phyloP scores from a whole-genome alignment of 1,140 invertebrate genomes.

The Lordiphosa collinella region DNA sequence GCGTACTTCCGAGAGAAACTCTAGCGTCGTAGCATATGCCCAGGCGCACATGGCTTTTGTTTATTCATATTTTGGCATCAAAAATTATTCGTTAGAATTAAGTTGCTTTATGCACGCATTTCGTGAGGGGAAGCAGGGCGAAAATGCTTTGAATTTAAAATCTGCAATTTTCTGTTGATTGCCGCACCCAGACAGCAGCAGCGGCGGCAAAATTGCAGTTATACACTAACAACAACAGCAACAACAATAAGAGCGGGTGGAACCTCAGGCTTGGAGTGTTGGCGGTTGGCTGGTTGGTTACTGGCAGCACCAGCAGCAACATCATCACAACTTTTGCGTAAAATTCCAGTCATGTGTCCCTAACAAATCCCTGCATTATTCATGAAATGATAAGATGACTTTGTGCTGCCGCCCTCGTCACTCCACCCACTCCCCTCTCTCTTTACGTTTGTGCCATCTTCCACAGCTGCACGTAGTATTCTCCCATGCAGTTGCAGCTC shows the following conservation, averaged over 20 bases:
- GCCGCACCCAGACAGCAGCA: conserved; percentile 50
- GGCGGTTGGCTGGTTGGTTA: conserved; percentile 46
- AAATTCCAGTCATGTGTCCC: conserved; percentile 79
- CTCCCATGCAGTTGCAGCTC: conserved; percentile 55
- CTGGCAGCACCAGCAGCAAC: conserved; percentile 37
- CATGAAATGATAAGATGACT: conserved; percentile 79
- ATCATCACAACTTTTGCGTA: conserved; percentile 72
- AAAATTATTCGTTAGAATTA: conserved; percentile 72
- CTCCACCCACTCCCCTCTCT: not conserved
- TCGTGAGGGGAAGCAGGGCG: conserved; percentile 34
- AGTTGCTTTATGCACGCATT: conserved; percentile 58
- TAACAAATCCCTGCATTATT: conserved; percentile 79
- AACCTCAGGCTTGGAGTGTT: conserved; percentile 57
- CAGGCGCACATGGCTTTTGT: conserved; percentile 48
- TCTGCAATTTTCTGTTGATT: conserved; percentile 78
- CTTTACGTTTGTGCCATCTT: conserved; percentile 10
- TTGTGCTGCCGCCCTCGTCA: conserved; percentile 69
- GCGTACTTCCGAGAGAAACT: not conserved
- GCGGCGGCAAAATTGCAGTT: conserved; percentile 41
- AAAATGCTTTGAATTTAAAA: conserved; percentile 78
- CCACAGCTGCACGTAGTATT: conserved; percentile 51
- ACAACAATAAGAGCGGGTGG: conserved; percentile 46
- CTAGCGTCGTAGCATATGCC: conserved; percentile 41
- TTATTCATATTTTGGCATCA: conserved; percentile 76
- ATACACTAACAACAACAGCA: conserved; percentile 48